These are phyloP conservation scores for Agrotis ipsilon DNA, from an alignment of 2,888 invertebrate species.

Conservation along the genomic window DNA sequence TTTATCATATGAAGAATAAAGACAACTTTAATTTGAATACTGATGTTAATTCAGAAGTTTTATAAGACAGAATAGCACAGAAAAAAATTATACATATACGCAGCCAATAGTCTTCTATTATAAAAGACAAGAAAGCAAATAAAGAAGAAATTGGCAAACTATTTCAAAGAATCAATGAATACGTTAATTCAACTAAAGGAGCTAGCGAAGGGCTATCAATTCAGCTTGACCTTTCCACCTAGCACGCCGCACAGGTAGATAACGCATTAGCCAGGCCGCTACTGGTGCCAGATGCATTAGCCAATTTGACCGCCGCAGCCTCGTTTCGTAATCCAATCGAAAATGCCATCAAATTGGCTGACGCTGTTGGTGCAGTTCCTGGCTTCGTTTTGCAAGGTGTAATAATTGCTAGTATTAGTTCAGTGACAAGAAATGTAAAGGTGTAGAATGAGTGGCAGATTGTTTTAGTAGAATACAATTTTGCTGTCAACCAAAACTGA, in stretches of 20 bases:
- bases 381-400: conserved; percentile 16
- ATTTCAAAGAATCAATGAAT: conserved; percentile 20
- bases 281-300: conserved; percentile 56
- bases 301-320: conserved; percentile 41
- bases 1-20: too few species aligned
- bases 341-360: conserved; percentile 69
- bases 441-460: background rate
- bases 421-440: background rate
- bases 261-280: conserved; percentile 37
- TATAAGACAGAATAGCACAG: too few species aligned
- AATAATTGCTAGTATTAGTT: background rate
- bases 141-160: background rate
- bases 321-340: conserved; percentile 46
- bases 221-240: conserved; percentile 35
- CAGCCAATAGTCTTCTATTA: too few species aligned
- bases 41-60: too few species aligned
- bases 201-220: conserved; percentile 27
- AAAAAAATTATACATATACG: too few species aligned
- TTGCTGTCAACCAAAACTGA: background rate
- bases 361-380: background rate
- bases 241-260: conserved; percentile 51
- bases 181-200: conserved; percentile 32
- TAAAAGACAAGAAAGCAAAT: too few species aligned
- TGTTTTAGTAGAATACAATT: background rate
- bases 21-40: too few species aligned